Evolutionary conservation across 37 sponge, comb jelly and placozoan genomes (phyloP).

Genomic region (Eunapius fragilis): DNA sequence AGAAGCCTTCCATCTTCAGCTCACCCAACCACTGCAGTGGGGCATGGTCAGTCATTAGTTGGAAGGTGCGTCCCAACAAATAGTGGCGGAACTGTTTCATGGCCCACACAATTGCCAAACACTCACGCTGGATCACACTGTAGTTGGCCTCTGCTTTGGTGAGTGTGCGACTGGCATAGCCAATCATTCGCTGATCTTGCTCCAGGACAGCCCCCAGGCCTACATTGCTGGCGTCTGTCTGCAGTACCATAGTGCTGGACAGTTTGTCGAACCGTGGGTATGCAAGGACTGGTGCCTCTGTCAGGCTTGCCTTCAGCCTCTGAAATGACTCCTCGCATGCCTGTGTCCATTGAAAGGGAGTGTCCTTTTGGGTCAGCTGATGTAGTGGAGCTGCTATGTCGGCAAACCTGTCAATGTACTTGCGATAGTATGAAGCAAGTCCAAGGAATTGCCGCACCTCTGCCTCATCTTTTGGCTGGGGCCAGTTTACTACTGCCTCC

Average conservation of each 20-base stretch:
- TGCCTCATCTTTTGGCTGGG: neutral
- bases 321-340: too few species aligned
- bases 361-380: conserved; percentile 38
- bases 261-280: conserved; percentile 40
- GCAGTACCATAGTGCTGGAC: conserved; percentile 31
- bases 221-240: conserved; percentile 71
- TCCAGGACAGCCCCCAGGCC: conserved; percentile 65
- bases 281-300: conserved; percentile 42
- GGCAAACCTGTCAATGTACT: conserved; percentile 51
- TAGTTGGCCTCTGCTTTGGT: conserved; percentile 54
- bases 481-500: too few species aligned
- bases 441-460: conserved; percentile 49
- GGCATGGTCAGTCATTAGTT: conserved; percentile 54
- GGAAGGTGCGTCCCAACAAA: conserved; percentile 38
- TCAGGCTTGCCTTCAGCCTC: conserved; percentile 41
- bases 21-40: conserved; percentile 59
- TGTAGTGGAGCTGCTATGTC: conserved; percentile 61
- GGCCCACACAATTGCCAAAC: conserved; percentile 45
- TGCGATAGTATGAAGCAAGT: conserved; percentile 59
- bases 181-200: conserved; percentile 44
- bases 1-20: conserved; percentile 56
- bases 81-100: conserved; percentile 69
- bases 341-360: too few species aligned
- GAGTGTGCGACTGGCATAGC: too few species aligned
- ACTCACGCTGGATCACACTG: conserved; percentile 34